These are phyloP conservation scores for Branchellion lobata DNA, from an alignment of 2,888 invertebrate species.

Conservation along the genomic window DNA sequence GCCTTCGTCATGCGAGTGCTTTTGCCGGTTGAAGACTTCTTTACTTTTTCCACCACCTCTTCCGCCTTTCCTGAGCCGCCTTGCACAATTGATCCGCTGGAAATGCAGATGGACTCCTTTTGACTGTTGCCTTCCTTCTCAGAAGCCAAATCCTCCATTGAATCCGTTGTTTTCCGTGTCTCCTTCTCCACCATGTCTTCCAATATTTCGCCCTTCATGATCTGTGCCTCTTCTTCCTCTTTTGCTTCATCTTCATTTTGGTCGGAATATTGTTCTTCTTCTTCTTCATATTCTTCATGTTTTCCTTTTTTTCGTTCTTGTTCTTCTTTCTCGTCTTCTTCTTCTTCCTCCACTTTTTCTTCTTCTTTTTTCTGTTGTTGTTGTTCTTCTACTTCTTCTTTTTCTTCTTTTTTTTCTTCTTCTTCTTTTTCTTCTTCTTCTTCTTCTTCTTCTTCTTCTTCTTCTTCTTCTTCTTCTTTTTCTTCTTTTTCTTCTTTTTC, in stretches of 20 bases:
- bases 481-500: no score
- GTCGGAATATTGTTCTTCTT: not conserved
- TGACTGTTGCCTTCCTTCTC: not conserved
- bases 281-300: no score
- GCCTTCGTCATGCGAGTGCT: not conserved
- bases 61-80: no score
- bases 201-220: not conserved
- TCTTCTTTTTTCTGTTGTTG: not conserved
- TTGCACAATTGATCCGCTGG: no score
- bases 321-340: no score
- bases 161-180: not conserved
- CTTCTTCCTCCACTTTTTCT: no score
- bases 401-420: not conserved
- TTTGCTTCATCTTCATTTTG: constrained; percentile 13
- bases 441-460: not conserved
- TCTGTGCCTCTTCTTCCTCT: constrained; percentile 30
- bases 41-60: not conserved
- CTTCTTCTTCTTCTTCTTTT: no score
- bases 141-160: not conserved
- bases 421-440: not conserved
- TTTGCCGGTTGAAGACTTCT: no score
- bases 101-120: no score
- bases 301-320: no score
- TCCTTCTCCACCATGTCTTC: not conserved
- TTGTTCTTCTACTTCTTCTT: not conserved